Conservation (phyloP, 2,797 vertebrate genomes). For the Enteromius unitaeniatus region DNA sequence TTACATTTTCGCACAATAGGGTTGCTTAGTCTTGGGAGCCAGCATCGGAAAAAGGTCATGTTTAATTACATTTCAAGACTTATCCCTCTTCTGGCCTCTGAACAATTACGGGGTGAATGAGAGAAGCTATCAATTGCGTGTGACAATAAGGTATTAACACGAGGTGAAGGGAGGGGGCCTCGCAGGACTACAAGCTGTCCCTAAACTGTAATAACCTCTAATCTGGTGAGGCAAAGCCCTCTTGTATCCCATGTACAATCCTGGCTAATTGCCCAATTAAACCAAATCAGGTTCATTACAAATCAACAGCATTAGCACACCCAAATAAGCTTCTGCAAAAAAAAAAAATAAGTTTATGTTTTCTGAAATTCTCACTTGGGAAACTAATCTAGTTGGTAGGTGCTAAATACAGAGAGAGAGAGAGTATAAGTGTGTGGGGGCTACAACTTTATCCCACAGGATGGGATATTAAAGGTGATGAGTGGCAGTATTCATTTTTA, state of each 20-base stretch:
- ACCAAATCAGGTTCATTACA: constrained; percentile 45
- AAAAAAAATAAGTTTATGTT: not conserved
- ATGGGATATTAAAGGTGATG: not conserved
- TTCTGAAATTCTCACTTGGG: not conserved
- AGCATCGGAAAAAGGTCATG: constrained; percentile 70
- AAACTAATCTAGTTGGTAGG: constrained; percentile 25
- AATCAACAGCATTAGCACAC: constrained; percentile 39
- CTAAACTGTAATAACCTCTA: constrained; percentile 48
- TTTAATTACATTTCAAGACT: constrained; percentile 72
- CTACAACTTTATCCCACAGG: not conserved
- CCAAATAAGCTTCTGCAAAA: constrained; percentile 4
- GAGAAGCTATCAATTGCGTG: constrained; percentile 60
- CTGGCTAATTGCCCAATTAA: constrained; percentile 43
- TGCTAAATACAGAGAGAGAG: not conserved
- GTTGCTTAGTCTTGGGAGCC: constrained; percentile 54
- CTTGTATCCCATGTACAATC: constrained; percentile 35
- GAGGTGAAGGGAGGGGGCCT: constrained; percentile 24
- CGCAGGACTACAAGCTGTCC: constrained; percentile 53
- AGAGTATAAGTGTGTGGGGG: not conserved
- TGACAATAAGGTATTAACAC: constrained; percentile 61
- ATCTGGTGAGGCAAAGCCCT: constrained; percentile 21
- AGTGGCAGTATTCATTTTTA: constrained; percentile 7
- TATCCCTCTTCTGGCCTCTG: constrained; percentile 62
- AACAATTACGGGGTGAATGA: constrained; percentile 68
- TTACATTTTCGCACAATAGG: constrained; percentile 60